Base-by-base conservation (phyloP, 1,140 invertebrate species). In the Drosophila novamexicana region DNA sequence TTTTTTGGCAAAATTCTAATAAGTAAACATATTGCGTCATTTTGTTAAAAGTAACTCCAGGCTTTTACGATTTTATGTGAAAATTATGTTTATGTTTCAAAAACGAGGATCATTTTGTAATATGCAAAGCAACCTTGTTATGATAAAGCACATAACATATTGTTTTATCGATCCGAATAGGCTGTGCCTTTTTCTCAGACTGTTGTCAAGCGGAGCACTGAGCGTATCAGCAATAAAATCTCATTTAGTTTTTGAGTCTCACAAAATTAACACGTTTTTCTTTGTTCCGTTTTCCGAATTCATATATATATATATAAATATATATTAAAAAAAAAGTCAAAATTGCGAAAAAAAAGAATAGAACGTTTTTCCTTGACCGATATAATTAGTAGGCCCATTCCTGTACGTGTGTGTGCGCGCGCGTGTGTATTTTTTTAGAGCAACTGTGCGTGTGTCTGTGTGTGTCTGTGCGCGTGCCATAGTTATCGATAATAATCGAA, bases 231-330 rank as follows among this genome's bases (percentile, higher is more conserved):
- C 12, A 12, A 1, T 4, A 37, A 7, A 54, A 0, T 37, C 10
- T 88, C 76, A 86, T 77, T 88, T 64, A 73, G 79, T 86, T 77
- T 88, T 74, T 70, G 82, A 86, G 82, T 86, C 83, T 88, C 85
- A 78, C 82, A 62, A 86, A 86, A 86, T 86, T 88, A 85, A 79
- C 78, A 79, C 83, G 83, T 85, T 39, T 71, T 71, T 70, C 39
- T 75, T 69, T 68, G 69, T 85, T 72, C 50, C 61, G 72, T 78
- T 74, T 65, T 75, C 61, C 18, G 64, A 67, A 73, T 54, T 73
- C 29, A 39, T 65, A 54, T 71, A 54, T 71, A 50, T 68, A 72
- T 58, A 65, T 57, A 62, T 39, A 56, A 47, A 68, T 57, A 63
- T 68, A 68, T 68, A 61, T 62, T 69, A 39, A 37, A 36, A 59